phyloP scores from a whole-genome alignment of 2,797 vertebrate species.

The Anguilla pacifica region DNA sequence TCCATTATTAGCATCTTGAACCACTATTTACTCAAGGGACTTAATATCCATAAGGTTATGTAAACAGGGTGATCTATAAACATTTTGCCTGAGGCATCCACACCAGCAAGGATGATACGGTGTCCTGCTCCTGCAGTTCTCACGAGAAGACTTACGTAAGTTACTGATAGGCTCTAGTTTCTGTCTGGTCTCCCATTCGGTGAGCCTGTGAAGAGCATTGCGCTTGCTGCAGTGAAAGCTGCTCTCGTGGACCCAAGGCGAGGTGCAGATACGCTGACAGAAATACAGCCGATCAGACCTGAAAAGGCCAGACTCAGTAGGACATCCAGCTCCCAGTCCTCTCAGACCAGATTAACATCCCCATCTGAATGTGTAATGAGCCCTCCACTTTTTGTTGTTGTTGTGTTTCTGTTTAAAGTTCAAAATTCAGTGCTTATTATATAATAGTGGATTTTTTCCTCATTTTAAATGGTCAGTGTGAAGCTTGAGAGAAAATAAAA shows the following conservation, averaged over 20 bases:
- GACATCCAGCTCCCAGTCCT: slow-evolving; percentile 50
- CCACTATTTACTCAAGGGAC: background rate
- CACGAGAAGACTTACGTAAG: background rate
- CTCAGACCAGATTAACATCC: slow-evolving; percentile 51
- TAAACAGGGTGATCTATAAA: background rate
- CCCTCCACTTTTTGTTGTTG: slow-evolving; percentile 16
- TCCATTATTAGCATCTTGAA: background rate
- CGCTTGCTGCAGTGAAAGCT: slow-evolving; percentile 13
- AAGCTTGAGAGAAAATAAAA: background rate
- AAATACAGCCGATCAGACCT: slow-evolving; percentile 56
- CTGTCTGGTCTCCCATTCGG: background rate
- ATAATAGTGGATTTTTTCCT: background rate
- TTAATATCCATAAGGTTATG: background rate
- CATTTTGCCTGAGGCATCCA: background rate
- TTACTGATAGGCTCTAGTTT: background rate
- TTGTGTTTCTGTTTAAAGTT: background rate
- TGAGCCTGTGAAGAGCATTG: slow-evolving; percentile 18
- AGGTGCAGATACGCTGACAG: slow-evolving; percentile 37
- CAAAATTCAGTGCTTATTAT: background rate
- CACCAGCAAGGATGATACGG: background rate
- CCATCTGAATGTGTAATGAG: slow-evolving; percentile 45
- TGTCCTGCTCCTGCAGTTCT: background rate
- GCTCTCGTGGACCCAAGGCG: slow-evolving; percentile 4
- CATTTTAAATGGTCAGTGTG: background rate
- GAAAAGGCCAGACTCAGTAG: slow-evolving; percentile 53